Evolutionary conservation across 1,140 invertebrate genomes (phyloP).

Genomic region (Drosophila athabasca): DNA sequence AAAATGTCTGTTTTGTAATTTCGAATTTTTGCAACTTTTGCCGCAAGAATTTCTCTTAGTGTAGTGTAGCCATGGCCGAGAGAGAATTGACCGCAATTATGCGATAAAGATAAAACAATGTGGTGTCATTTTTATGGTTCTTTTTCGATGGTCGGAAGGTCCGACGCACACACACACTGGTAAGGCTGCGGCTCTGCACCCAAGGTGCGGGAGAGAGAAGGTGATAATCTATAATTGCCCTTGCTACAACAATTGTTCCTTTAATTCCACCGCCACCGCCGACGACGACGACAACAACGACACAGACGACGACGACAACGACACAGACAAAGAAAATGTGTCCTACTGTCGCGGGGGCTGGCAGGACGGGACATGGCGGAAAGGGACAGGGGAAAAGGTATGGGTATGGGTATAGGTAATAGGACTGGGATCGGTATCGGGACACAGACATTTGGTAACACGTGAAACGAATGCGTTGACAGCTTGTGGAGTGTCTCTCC

Average conservation of each 20-base stretch:
- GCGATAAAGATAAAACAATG: conserved; percentile 82
- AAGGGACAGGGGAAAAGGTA: neutral
- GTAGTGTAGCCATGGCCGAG: conserved; percentile 2
- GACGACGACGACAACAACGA: conserved; percentile 23
- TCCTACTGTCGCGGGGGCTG: conserved; percentile 56
- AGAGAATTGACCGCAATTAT: conserved; percentile 77
- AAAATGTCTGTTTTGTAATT: no score
- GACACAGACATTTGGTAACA: conserved; percentile 72
- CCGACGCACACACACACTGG: conserved; percentile 15
- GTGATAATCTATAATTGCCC: conserved; percentile 80
- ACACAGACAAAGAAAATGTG: conserved; percentile 40
- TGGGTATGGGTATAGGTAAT: neutral
- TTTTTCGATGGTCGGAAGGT: conserved; percentile 36
- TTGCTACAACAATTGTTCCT: conserved; percentile 73
- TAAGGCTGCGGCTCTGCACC: no score
- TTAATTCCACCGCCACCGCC: conserved; percentile 60
- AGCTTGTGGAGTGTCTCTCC: conserved; percentile 66
- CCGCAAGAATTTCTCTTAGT: no score
- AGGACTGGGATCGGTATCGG: conserved; percentile 1
- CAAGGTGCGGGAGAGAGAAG: conserved; percentile 44
- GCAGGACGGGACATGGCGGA: conserved; percentile 19
- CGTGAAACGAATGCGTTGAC: conserved; percentile 79
- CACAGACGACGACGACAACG: conserved; percentile 7
- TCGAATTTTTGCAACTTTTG: no score
- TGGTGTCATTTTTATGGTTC: conserved; percentile 80